phyloP scores from a whole-genome alignment of 2,888 invertebrate species.

The Pimpla rufipes region DNA sequence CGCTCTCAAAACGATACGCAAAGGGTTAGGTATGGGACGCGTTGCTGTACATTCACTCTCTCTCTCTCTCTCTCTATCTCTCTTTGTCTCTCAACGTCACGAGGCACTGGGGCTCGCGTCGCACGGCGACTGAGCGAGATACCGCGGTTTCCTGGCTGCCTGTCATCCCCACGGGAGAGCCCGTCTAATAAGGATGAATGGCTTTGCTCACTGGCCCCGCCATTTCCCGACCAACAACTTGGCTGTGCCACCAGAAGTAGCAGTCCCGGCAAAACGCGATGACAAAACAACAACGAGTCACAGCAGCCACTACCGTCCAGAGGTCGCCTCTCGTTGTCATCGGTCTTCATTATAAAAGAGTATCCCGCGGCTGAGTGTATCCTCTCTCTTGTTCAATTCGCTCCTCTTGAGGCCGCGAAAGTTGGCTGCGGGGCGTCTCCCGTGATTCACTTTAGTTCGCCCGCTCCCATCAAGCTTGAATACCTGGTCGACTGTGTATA shows the following conservation, averaged over 20 bases:
- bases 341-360: conserved; percentile 83
- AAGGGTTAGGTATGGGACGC: conserved; percentile 47
- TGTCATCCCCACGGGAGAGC: conserved; percentile 79
- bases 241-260: conserved; percentile 64
- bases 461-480: conserved; percentile 24
- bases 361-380: conserved; percentile 77
- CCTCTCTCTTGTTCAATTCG: conserved; percentile 75
- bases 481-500: not conserved
- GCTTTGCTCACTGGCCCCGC: conserved; percentile 77
- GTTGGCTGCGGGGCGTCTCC: conserved; percentile 65
- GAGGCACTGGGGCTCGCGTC: conserved; percentile 45
- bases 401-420: conserved; percentile 66
- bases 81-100: conserved; percentile 31
- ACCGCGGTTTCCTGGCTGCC: conserved; percentile 63
- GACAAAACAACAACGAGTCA: conserved; percentile 34
- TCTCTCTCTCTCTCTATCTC: conserved; percentile 19
- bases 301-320: conserved; percentile 63
- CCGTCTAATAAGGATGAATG: conserved; percentile 83
- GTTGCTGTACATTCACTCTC: conserved; percentile 3
- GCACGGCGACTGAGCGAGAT: conserved; percentile 59
- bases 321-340: conserved; percentile 77
- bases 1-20: conserved; percentile 41
- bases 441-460: conserved; percentile 42
- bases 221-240: conserved; percentile 79
- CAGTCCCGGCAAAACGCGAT: conserved; percentile 47